A percentile compares a stretch with the other conserved stretches of the same genome.
Evolutionary conservation across 2,797 vertebrate species (phyloP).

Genomic region (Cossypha dichroa): DNA sequence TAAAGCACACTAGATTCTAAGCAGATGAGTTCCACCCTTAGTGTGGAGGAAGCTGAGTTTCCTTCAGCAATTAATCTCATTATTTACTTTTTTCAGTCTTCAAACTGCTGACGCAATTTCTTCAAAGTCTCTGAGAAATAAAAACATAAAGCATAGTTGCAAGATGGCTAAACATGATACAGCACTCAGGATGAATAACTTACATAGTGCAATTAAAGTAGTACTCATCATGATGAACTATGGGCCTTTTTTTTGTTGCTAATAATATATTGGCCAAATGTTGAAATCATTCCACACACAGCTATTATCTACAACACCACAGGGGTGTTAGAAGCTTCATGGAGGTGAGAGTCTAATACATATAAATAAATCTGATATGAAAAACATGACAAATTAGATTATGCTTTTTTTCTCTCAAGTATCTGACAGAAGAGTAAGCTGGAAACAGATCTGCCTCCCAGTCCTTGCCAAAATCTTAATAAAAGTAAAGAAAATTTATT

Average conservation of each 20-base stretch:
- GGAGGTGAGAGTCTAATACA: neutral
- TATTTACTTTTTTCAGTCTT: neutral
- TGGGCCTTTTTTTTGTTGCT: neutral
- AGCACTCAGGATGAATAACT: neutral
- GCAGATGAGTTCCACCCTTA: neutral
- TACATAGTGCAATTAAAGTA: neutral
- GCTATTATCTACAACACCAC: neutral
- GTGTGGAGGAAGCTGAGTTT: neutral
- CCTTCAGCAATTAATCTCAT: neutral
- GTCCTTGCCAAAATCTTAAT: neutral
- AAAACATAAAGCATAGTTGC: neutral
- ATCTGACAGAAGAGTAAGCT: neutral
- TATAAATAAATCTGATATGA: constrained; percentile 12
- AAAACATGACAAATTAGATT: neutral
- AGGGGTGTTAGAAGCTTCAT: neutral
- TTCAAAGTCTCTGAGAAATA: neutral
- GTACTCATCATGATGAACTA: neutral
- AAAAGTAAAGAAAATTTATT: neutral
- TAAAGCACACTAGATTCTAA: neutral
- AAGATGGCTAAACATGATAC: neutral
- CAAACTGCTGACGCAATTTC: neutral
- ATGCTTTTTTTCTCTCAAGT: neutral
- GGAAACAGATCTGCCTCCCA: neutral
- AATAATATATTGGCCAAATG: neutral
- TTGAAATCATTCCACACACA: neutral